Conservation (phyloP, 2,888 invertebrate genomes). For the Tenthredo notha region DNA sequence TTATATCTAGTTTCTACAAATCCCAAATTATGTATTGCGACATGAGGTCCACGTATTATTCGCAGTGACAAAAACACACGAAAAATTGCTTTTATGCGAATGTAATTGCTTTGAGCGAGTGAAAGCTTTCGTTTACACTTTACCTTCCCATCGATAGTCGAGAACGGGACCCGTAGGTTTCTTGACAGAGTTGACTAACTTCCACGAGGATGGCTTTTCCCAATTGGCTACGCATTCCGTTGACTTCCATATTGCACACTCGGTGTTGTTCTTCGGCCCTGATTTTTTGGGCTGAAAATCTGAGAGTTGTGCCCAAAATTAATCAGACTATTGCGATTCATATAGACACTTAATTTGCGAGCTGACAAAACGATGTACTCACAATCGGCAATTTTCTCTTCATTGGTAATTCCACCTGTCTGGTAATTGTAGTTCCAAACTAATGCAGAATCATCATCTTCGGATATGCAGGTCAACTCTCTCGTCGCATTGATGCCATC, state of each 20-base stretch:
- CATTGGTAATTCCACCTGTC: neutral
- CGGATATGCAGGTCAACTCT: conserved; percentile 59
- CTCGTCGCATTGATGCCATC: neutral
- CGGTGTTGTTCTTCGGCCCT: too few species aligned
- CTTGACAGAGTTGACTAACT: conserved; percentile 53
- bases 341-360: neutral
- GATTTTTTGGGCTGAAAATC: neutral
- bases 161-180: conserved; percentile 64
- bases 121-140: conserved; percentile 60
- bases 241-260: neutral
- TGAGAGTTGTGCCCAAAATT: neutral
- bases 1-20: neutral
- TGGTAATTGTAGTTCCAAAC: conserved; percentile 62
- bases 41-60: neutral
- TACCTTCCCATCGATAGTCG: conserved; percentile 72
- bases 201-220: conserved; percentile 59
- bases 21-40: neutral
- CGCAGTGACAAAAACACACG: neutral
- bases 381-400: neutral
- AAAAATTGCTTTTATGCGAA: neutral
- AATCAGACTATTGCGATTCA: neutral
- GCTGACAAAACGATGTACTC: neutral
- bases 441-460: conserved; percentile 61
- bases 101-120: too few species aligned
- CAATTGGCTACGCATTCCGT: conserved; percentile 53